These are phyloP conservation scores for Ophion slaviceki DNA, from an alignment of 2,888 invertebrate species.

Conservation along the genomic window DNA sequence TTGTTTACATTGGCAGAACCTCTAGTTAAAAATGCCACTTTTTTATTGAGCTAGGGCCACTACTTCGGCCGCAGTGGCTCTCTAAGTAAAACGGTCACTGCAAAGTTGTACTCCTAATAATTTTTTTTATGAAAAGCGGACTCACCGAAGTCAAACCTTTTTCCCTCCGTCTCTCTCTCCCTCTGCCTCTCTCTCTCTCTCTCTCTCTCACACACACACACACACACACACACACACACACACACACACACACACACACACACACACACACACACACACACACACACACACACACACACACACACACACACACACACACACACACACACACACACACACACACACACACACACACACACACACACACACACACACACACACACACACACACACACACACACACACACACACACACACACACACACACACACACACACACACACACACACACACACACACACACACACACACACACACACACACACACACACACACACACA, in stretches of 20 bases:
- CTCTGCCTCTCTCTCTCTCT: too few relatives aligned
- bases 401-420: slow-evolving; percentile 8
- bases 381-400: slow-evolving; percentile 5
- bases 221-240: slow-evolving; percentile 5
- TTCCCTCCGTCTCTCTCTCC: too few relatives aligned
- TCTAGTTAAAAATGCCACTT: too few relatives aligned
- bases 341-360: slow-evolving; percentile 8
- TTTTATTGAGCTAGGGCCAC: too few relatives aligned
- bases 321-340: slow-evolving; percentile 5
- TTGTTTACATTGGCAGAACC: too few relatives aligned
- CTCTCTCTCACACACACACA: neutral
- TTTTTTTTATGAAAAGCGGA: too few relatives aligned
- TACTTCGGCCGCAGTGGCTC: too few relatives aligned
- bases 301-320: slow-evolving; percentile 3
- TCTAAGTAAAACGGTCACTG: too few relatives aligned
- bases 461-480: slow-evolving; percentile 8
- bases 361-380: slow-evolving; percentile 3
- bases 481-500: slow-evolving; percentile 3
- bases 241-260: slow-evolving; percentile 3
- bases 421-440: slow-evolving; percentile 3
- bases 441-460: slow-evolving; percentile 5
- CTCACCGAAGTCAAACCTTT: neutral
- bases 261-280: slow-evolving; percentile 4
- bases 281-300: slow-evolving; percentile 8
- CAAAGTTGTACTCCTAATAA: too few relatives aligned